phyloP scores from a whole-genome alignment of 2,797 vertebrate species.

The Anguilla pacifica region DNA sequence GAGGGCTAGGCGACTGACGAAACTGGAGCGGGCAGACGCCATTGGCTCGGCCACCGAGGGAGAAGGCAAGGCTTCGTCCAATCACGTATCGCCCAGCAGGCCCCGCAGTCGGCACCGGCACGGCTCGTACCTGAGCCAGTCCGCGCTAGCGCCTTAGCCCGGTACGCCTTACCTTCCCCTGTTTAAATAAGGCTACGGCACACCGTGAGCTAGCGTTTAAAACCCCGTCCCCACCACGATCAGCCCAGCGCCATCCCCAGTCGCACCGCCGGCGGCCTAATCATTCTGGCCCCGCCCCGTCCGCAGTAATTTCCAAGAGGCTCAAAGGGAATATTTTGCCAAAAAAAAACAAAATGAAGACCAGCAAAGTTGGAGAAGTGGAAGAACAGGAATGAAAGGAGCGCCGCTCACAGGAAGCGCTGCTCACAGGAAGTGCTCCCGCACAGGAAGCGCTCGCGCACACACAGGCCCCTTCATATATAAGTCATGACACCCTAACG shows the following conservation, averaged over 20 bases:
- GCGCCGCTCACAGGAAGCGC: conserved; percentile 58
- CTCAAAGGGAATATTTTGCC: conserved; percentile 64
- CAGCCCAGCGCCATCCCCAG: not conserved
- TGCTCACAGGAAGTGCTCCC: conserved; percentile 55
- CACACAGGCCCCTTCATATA: conserved; percentile 62
- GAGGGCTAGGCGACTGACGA: not conserved
- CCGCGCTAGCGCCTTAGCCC: not conserved
- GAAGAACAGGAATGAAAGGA: conserved; percentile 43
- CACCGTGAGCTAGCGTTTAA: too few relatives aligned
- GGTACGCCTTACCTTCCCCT: not conserved
- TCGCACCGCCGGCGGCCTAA: not conserved
- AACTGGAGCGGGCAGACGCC: not conserved
- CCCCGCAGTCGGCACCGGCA: not conserved
- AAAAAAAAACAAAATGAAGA: conserved; percentile 46
- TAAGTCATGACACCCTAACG: conserved; percentile 75
- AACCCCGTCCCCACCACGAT: not conserved
- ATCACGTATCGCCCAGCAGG: not conserved
- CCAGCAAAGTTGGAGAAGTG: conserved; percentile 67
- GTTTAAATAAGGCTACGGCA: not conserved
- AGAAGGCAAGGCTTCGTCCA: not conserved
- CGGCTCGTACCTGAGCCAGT: not conserved
- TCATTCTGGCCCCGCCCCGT: conserved; percentile 10
- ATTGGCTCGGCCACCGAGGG: not conserved
- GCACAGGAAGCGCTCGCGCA: conserved; percentile 59
- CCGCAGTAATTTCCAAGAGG: conserved; percentile 71